Percentiles rank a stretch among this genome's conserved stretches.
Conservation (phyloP, 2,113 vertebrate genomes). For the Neofelis nebulosa region DNA sequence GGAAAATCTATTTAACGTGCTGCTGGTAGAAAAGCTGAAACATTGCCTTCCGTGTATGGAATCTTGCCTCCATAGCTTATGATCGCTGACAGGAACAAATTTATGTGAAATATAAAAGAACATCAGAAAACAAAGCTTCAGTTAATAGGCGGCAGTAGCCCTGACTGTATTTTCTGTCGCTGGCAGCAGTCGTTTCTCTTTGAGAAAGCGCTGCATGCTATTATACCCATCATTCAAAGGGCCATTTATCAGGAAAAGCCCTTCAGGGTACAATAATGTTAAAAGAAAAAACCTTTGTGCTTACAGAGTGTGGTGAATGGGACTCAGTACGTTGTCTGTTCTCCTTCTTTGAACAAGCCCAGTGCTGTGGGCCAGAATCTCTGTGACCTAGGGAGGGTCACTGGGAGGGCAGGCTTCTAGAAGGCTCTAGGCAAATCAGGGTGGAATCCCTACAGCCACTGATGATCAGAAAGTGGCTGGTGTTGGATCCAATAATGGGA, state of each 20-base stretch:
- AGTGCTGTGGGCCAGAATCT: neutral
- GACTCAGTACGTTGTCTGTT: no score
- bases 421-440: neutral
- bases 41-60: neutral
- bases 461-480: neutral
- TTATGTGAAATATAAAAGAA: neutral
- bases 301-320: neutral
- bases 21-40: neutral
- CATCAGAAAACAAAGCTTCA: slow-evolving; percentile 1
- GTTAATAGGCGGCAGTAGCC: neutral
- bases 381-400: neutral
- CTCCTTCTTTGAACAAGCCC: neutral
- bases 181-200: neutral
- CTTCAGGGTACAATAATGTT: neutral
- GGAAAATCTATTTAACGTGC: neutral
- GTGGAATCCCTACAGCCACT: neutral
- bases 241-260: slow-evolving; percentile 15
- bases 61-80: neutral
- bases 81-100: neutral
- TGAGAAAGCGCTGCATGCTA: neutral
- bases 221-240: neutral
- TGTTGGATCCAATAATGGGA: neutral
- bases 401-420: neutral
- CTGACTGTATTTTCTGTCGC: neutral
- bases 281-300: neutral